Conservation (phyloP, 2,888 invertebrate species). For the Philhelius pedissequus region DNA sequence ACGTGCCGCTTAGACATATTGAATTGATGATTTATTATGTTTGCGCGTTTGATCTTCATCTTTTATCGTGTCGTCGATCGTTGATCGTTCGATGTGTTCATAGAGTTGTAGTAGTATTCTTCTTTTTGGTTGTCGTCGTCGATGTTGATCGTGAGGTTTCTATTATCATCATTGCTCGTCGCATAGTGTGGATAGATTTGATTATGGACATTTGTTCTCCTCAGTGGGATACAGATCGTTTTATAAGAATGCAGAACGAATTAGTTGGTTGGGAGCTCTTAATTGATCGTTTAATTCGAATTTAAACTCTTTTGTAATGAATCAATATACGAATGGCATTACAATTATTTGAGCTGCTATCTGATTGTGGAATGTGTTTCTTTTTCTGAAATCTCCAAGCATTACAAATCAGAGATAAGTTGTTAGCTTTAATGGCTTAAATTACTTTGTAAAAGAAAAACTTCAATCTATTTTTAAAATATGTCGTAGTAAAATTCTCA, state of each 20-base stretch:
- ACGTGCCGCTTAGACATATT: conserved; percentile 66
- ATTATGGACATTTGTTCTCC: conserved; percentile 64
- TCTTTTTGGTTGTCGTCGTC: conserved; percentile 36
- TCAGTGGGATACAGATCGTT: conserved; percentile 59
- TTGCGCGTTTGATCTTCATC: conserved; percentile 67
- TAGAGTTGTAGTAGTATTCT: conserved; percentile 4
- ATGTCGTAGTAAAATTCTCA: too few relatives aligned
- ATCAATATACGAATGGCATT: conserved; percentile 15
- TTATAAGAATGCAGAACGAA: conserved; percentile 57
- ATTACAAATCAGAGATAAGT: background rate
- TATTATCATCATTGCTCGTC: conserved; percentile 37
- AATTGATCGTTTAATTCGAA: conserved; percentile 59
- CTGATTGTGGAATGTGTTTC: background rate
- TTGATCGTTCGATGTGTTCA: background rate
- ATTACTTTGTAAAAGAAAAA: too few relatives aligned
- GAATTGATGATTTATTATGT: conserved; percentile 67
- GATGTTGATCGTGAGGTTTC: conserved; percentile 53
- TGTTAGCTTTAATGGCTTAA: too few relatives aligned
- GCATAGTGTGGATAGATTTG: conserved; percentile 51
- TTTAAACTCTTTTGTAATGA: conserved; percentile 31
- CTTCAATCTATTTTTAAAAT: too few relatives aligned
- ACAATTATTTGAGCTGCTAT: background rate
- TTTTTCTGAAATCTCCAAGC: background rate
- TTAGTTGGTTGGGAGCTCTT: conserved; percentile 50
- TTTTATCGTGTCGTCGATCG: conserved; percentile 40